These are phyloP conservation scores for Cryptotis parvus DNA, from an alignment of 2,113 vertebrate species.

Conservation along the genomic window DNA sequence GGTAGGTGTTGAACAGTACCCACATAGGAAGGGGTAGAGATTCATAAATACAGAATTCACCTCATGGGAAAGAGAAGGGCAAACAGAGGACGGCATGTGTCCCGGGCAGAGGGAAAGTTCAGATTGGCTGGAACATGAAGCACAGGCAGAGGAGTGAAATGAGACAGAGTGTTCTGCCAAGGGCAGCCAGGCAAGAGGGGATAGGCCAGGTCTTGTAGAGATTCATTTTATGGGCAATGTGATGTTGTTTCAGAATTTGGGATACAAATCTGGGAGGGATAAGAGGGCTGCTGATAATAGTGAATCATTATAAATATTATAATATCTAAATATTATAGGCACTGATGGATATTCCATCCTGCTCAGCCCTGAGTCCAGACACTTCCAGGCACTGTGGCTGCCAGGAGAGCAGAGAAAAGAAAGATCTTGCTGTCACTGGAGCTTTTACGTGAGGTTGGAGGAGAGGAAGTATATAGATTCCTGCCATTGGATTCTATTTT, in stretches of 20 bases:
- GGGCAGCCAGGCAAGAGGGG: background rate
- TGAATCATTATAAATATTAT: no score
- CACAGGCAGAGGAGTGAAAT: background rate
- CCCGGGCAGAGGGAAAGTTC: background rate
- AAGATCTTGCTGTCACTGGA: background rate
- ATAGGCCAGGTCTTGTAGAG: background rate
- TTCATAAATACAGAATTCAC: background rate
- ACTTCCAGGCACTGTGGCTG: background rate
- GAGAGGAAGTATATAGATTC: background rate
- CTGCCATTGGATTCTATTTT: background rate
- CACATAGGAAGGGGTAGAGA: background rate
- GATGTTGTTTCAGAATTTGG: background rate
- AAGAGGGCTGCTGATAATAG: background rate
- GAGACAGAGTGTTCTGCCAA: accelerated
- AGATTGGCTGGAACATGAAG: background rate
- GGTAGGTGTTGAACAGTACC: background rate
- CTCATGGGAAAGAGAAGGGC: background rate
- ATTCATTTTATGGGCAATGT: background rate
- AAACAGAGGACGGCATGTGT: background rate
- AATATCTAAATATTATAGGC: background rate
- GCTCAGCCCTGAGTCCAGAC: background rate
- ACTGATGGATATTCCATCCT: background rate
- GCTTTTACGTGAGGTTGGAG: background rate
- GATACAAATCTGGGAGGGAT: background rate
- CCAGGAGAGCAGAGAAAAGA: background rate